Base-by-base conservation (phyloP, 2,797 vertebrate species). In the Ibycter americanus region DNA sequence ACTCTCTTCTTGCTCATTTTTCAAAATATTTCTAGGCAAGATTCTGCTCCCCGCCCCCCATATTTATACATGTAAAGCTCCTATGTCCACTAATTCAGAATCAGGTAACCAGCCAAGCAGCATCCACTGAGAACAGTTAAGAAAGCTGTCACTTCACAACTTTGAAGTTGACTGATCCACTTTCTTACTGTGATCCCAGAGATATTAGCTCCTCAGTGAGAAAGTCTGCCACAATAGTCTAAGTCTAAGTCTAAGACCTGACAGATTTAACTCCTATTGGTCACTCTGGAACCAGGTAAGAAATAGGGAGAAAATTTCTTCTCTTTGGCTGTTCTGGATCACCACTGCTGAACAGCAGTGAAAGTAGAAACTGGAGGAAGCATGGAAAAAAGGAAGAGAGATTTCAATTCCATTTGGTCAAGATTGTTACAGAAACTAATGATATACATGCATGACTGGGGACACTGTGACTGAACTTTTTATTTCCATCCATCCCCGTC, bases 1-100 rank as follows among this genome's bases (percentile, higher is more conserved):
- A 38, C 7, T 10, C 61, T 46, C 58, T 25, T 47, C 47, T 22
- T 42, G 26, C 58, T 62, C 9, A 5, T 22, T 47, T 52, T 87
- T 71, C 54, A 47, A 82, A 82, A 36, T 42, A 23, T 27, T 3
- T 42, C 25, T 54, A 40, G 36, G 47, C 17, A 84, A 78, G 40
- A 29, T 25, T 56, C 17, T 40, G 40, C 42, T 18, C 42, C 42
- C 42, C 17, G 16, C 8, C 4, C 2, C 0, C 13, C 26, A 0
- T 2, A 15, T 26, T 93, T 59, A n/a, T 62, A 71, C 26, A 31
- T 47, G 68, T 5, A 67, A 34, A 80, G 58, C 32, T 46, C 29
- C 29, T 8, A 1, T 16, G 49, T 9, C 40, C 46, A 46, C 44
- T 32, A 29, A 55, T 16, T 56, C 76, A 4, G 67, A 72, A 27